Conservation (phyloP, 2,113 vertebrate genomes). For the Hippocampus zosterae region DNA sequence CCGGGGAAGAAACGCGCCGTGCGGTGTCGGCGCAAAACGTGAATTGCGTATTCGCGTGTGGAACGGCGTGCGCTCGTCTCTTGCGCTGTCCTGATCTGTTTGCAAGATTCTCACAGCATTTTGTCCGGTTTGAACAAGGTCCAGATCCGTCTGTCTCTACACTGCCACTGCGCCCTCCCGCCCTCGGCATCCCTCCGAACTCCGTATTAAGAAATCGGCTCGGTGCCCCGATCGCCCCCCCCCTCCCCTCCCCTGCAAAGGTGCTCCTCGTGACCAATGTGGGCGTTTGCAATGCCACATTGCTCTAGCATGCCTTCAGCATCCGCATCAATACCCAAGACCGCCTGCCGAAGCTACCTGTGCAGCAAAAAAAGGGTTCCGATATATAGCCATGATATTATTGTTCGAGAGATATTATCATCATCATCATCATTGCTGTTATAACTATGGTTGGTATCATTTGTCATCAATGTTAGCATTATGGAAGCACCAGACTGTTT, state of each 20-base stretch:
- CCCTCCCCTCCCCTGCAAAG: background rate
- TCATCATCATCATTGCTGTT: constrained; percentile 68
- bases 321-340: constrained; percentile 43
- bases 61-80: constrained; percentile 10
- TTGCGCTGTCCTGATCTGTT: constrained; percentile 36
- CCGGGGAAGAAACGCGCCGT: constrained; percentile 28
- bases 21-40: constrained; percentile 37
- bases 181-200: constrained; percentile 35
- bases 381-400: constrained; percentile 59
- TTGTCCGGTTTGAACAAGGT: constrained; percentile 37
- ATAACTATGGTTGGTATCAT: constrained; percentile 78
- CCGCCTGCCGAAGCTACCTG: constrained; percentile 62
- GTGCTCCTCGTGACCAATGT: constrained; percentile 24
- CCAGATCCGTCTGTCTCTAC: constrained; percentile 56
- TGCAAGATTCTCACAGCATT: constrained; percentile 36
- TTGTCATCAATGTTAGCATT: constrained; percentile 78
- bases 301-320: constrained; percentile 31
- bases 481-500: constrained; percentile 78
- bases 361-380: constrained; percentile 68
- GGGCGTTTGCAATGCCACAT: constrained; percentile 17
- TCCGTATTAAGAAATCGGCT: constrained; percentile 29
- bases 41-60: constrained; percentile 41
- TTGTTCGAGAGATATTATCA: constrained; percentile 73
- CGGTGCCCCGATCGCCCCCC: constrained; percentile 3
- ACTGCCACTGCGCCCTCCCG: constrained; percentile 43